A percentile compares a stretch with the other conserved stretches of the same genome.
Conservation (phyloP, 2,113 vertebrate genomes). For the Tragelaphus strepsiceros region DNA sequence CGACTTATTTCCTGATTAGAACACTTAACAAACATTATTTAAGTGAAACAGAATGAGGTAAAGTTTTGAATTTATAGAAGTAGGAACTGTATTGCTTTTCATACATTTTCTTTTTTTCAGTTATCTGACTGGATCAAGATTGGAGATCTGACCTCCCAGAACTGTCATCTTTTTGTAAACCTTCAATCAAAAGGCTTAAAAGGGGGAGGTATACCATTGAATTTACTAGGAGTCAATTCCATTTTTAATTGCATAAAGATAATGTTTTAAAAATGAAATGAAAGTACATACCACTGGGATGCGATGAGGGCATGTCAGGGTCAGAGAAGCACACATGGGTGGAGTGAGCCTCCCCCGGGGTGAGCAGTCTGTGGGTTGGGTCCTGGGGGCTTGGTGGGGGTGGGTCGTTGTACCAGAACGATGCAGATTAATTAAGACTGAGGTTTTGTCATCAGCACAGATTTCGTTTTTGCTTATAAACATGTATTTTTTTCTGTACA, state of each 20-base stretch:
- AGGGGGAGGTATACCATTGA: slow-evolving; percentile 89
- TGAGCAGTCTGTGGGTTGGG: neutral
- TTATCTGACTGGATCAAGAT: slow-evolving; percentile 84
- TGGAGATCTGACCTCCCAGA: slow-evolving; percentile 80
- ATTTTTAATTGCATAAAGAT: neutral
- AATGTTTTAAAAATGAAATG: neutral
- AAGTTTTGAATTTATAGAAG: neutral
- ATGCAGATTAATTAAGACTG: neutral
- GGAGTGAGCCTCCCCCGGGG: neutral
- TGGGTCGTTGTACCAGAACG: neutral
- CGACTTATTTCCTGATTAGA: neutral
- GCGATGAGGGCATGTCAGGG: neutral
- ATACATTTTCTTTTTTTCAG: slow-evolving; percentile 73
- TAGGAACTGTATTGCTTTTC: neutral
- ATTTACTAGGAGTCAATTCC: neutral
- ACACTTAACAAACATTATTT: neutral
- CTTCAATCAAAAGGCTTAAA: slow-evolving; percentile 91
- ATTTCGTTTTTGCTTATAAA: neutral
- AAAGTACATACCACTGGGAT: neutral
- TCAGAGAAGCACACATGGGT: neutral
- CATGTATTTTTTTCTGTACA: neutral
- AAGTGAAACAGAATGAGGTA: neutral
- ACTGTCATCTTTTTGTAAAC: slow-evolving; percentile 84
- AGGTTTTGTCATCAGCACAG: neutral
- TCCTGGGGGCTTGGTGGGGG: no score